Evolutionary conservation across 2,797 vertebrate genomes (phyloP).

Genomic region (Tokudaia tokunoshimensis): DNA sequence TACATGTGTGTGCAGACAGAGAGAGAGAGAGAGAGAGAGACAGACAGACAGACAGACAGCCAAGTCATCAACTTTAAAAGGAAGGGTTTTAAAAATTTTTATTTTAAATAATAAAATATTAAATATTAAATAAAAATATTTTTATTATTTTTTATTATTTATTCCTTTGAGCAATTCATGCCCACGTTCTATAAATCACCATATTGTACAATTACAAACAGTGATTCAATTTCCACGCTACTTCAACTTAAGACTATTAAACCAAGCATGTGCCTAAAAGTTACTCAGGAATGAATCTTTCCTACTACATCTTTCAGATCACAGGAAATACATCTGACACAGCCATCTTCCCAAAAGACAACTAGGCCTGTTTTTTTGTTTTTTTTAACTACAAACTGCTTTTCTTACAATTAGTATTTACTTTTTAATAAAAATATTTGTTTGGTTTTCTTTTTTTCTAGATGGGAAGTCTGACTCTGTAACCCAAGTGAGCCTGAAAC

Average conservation of each 20-base stretch:
- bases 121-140: too few relatives aligned
- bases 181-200: constrained; percentile 52
- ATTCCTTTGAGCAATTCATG: constrained; percentile 39
- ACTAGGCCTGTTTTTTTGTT: constrained; percentile 17
- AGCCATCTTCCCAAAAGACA: constrained; percentile 2
- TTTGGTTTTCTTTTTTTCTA: not conserved
- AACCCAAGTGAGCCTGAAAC: not conserved
- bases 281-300: constrained; percentile 10
- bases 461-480: not conserved
- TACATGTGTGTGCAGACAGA: not conserved
- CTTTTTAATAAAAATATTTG: not conserved
- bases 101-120: not conserved
- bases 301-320: constrained; percentile 40
- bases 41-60: not conserved
- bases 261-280: constrained; percentile 28
- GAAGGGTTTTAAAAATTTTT: not conserved
- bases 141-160: not conserved
- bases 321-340: constrained; percentile 32
- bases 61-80: constrained; percentile 36
- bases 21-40: too few relatives aligned
- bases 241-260: constrained; percentile 14
- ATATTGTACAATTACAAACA: constrained; percentile 1
- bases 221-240: constrained; percentile 34
- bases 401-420: not conserved
- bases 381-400: not conserved